phyloP scores from a whole-genome alignment of 2,797 vertebrate genomes.

The Phrynocephalus guinanensis region DNA sequence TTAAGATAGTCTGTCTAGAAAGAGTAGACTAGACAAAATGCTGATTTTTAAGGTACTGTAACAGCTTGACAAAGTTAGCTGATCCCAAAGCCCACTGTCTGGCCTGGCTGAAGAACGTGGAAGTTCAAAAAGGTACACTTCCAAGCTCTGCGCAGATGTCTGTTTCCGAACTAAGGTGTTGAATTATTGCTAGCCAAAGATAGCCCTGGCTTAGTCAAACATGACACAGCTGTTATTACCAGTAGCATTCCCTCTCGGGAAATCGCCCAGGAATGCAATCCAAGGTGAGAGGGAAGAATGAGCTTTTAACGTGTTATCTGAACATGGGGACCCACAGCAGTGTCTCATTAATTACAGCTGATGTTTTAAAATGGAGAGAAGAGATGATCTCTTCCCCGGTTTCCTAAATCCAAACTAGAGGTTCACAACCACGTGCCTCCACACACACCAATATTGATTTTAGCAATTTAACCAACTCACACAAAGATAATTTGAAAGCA shows the following conservation, averaged over 20 bases:
- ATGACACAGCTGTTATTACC: neutral
- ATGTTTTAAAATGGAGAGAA: slow-evolving; percentile 14
- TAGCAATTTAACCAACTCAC: neutral
- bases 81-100: too few relatives aligned
- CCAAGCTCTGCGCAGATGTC: too few relatives aligned
- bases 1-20: too few relatives aligned
- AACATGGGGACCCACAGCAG: neutral
- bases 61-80: too few relatives aligned
- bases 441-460: neutral
- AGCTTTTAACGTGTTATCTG: neutral
- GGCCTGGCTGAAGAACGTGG: too few relatives aligned
- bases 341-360: neutral
- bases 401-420: neutral
- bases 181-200: neutral
- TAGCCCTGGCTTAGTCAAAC: neutral
- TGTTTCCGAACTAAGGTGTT: neutral
- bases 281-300: neutral
- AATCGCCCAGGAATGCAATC: neutral
- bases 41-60: too few relatives aligned
- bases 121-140: too few relatives aligned
- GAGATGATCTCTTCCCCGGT: neutral
- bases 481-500: neutral
- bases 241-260: neutral
- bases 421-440: neutral
- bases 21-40: neutral